Evolutionary conservation across 2,113 vertebrate genomes (phyloP).

Genomic region (Plotosus lineatus): DNA sequence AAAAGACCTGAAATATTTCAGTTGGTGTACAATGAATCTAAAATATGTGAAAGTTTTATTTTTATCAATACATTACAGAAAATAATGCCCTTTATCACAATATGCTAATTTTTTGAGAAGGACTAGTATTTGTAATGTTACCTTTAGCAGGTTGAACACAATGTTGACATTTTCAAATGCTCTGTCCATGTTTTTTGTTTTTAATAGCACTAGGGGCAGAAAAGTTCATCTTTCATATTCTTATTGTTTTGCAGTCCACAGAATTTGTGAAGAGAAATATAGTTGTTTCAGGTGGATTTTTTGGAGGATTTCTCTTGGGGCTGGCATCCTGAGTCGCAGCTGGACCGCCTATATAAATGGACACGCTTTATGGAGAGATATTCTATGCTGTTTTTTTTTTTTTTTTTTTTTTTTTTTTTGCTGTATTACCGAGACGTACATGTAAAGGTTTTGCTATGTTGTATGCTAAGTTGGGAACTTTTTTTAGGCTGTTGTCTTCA

Average conservation of each 20-base stretch:
- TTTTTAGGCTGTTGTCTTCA: neutral
- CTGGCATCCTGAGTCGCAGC: slow-evolving; percentile 83
- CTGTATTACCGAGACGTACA: neutral
- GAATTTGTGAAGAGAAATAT: slow-evolving; percentile 98
- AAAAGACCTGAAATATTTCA: too few relatives aligned
- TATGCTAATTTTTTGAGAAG: too few relatives aligned
- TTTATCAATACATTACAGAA: too few relatives aligned
- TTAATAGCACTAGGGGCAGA: neutral
- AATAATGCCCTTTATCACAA: too few relatives aligned
- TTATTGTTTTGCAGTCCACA: slow-evolving; percentile 77
- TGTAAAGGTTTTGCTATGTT: slow-evolving; percentile 2
- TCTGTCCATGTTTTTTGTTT: too few relatives aligned
- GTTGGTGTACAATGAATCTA: too few relatives aligned
- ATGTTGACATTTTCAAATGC: neutral
- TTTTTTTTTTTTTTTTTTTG: slow-evolving; percentile 14
- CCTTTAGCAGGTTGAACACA: neutral
- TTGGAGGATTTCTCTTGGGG: slow-evolving; percentile 95
- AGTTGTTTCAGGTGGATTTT: slow-evolving; percentile 91
- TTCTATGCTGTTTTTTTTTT: slow-evolving; percentile 21
- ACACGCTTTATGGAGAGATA: slow-evolving; percentile 20
- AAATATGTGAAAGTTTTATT: too few relatives aligned
- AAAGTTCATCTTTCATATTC: neutral
- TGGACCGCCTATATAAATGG: slow-evolving; percentile 31
- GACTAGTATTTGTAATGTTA: neutral
- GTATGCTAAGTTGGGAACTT: slow-evolving; percentile 20